Evolutionary conservation across 2,113 vertebrate genomes (phyloP).

Genomic region (Thoracochromis brauschi): DNA sequence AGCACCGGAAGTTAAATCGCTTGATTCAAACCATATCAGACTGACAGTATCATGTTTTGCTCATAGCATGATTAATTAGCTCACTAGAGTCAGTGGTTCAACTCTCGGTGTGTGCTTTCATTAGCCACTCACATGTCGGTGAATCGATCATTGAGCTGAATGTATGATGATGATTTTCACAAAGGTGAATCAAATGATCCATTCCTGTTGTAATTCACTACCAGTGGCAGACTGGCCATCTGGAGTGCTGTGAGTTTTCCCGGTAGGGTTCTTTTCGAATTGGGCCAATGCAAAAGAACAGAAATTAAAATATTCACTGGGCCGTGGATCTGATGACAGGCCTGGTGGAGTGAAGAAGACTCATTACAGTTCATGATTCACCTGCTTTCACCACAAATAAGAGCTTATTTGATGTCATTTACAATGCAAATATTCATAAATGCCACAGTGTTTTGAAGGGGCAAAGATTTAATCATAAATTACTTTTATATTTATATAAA

Average conservation of each 20-base stretch:
- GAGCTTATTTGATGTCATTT: neutral
- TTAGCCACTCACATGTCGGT: neutral
- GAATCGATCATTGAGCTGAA: neutral
- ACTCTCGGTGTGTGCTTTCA: neutral
- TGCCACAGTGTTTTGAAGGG: neutral
- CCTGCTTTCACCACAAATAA: neutral
- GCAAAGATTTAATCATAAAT: neutral
- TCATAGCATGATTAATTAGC: neutral
- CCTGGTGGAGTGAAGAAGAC: neutral
- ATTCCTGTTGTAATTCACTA: neutral
- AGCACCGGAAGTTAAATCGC: neutral
- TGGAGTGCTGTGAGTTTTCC: neutral
- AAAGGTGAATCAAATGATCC: neutral
- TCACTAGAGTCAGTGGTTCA: neutral
- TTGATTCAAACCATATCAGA: neutral
- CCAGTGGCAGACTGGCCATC: conserved; percentile 10
- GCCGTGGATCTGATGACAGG: neutral
- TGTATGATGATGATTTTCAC: neutral
- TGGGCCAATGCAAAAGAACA: neutral
- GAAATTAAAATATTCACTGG: neutral
- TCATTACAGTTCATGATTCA: neutral
- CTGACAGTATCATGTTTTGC: neutral
- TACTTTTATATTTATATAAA: neutral
- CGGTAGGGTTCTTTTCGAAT: neutral
- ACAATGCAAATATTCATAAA: neutral